These are phyloP conservation scores for Chydorus sphaericus DNA, from an alignment of 2,888 invertebrate species.

Conservation along the genomic window DNA sequence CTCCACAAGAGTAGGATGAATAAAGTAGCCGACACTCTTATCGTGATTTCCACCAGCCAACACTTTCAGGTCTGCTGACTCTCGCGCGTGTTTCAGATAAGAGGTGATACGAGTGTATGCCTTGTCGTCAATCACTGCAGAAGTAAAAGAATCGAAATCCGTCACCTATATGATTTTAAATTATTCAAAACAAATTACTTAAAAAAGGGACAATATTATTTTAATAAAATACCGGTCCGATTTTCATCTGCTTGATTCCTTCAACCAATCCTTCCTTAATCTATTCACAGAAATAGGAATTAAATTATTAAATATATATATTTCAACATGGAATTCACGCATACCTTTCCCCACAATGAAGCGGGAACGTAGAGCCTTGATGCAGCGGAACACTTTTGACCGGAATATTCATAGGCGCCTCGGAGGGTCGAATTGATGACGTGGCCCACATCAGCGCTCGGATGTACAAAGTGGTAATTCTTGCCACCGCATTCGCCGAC, in stretches of 20 bases:
- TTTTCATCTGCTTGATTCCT: constrained; percentile 54
- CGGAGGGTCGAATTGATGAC: constrained; percentile 74
- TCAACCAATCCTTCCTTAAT: constrained; percentile 55
- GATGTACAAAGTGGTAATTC: constrained; percentile 95
- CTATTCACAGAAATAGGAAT: constrained; percentile 27
- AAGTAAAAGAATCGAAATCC: constrained; percentile 66
- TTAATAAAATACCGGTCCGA: no score
- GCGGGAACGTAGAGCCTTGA: constrained; percentile 92
- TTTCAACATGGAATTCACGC: background rate
- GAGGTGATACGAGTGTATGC: constrained; percentile 77
- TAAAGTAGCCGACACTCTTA: constrained; percentile 67
- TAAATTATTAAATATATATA: background rate
- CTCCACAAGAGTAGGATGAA: constrained; percentile 86
- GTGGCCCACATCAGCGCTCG: constrained; percentile 65
- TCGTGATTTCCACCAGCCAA: constrained; percentile 80
- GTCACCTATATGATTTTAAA: no score
- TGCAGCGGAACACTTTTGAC: constrained; percentile 97
- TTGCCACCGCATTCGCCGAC: constrained; percentile 98
- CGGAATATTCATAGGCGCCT: constrained; percentile 89
- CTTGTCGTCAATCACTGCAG: constrained; percentile 92
- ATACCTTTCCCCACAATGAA: constrained; percentile 52
- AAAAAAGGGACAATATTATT: no score
- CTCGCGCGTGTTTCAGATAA: constrained; percentile 78
- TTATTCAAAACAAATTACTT: no score
- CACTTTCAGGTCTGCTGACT: constrained; percentile 52